These are phyloP conservation scores for Otolemur crassicaudatus DNA, from an alignment of 2,797 vertebrate species.

Conservation along the genomic window DNA sequence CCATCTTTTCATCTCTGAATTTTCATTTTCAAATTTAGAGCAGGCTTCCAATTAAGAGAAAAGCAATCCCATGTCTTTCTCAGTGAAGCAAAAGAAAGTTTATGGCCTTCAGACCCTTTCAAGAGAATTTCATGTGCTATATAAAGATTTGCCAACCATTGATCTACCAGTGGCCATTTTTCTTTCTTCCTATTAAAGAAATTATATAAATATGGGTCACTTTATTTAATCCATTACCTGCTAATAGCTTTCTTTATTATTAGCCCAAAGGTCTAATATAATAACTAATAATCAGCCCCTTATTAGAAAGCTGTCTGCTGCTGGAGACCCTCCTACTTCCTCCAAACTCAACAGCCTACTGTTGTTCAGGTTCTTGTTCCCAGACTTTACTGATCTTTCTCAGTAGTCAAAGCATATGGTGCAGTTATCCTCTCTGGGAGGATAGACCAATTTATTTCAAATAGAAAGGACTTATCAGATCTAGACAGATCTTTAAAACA, in stretches of 20 bases:
- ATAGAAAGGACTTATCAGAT: constrained; percentile 87
- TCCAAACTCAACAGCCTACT: constrained; percentile 73
- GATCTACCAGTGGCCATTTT: constrained; percentile 60
- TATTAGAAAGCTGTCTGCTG: constrained; percentile 80
- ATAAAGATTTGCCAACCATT: constrained; percentile 56
- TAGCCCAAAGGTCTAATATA: constrained; percentile 70
- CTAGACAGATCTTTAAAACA: constrained; percentile 86
- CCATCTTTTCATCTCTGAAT: neutral
- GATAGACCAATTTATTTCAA: constrained; percentile 83
- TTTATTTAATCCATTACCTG: constrained; percentile 66
- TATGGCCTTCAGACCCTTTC: neutral
- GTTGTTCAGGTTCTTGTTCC: constrained; percentile 23
- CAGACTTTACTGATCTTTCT: constrained; percentile 62
- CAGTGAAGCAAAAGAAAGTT: constrained; percentile 47
- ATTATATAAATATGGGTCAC: constrained; percentile 61
- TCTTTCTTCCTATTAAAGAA: constrained; percentile 65
- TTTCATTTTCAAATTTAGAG: constrained; percentile 29
- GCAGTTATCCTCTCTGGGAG: constrained; percentile 73
- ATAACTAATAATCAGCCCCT: constrained; percentile 75
- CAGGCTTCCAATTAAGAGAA: constrained; percentile 38
- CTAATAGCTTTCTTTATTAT: constrained; percentile 56
- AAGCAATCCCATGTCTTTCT: neutral
- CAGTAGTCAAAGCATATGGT: constrained; percentile 78
- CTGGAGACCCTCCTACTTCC: constrained; percentile 71
- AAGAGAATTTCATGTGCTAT: constrained; percentile 19